Evolutionary conservation across 2,888 invertebrate species (phyloP).

Genomic region (Calliscelio sp.): DNA sequence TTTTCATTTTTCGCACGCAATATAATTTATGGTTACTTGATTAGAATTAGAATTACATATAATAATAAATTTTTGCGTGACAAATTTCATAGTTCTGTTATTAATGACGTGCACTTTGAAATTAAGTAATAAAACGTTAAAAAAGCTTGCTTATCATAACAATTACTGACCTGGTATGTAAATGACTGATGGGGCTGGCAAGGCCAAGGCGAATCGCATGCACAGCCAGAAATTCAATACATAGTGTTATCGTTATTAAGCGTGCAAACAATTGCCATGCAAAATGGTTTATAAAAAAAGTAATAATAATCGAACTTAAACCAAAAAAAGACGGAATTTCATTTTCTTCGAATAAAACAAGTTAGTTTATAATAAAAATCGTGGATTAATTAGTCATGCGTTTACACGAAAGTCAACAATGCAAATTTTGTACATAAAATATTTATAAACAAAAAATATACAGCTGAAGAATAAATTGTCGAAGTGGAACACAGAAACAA

Average conservation of each 20-base stretch:
- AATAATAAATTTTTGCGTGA: background rate
- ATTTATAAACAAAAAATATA: too few relatives aligned
- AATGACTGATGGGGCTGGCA: conserved; percentile 86
- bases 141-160: conserved; percentile 57
- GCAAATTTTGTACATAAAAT: background rate
- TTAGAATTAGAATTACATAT: too few relatives aligned
- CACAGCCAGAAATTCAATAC: conserved; percentile 86
- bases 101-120: background rate
- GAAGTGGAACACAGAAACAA: conserved; percentile 14
- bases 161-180: conserved; percentile 86
- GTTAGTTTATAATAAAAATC: too few relatives aligned
- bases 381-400: background rate
- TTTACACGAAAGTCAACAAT: background rate
- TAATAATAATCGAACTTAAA: too few relatives aligned
- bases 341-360: too few relatives aligned
- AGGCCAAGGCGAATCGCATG: conserved; percentile 88
- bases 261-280: conserved; percentile 46
- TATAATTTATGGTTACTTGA: too few relatives aligned
- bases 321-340: too few relatives aligned
- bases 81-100: background rate
- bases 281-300: too few relatives aligned
- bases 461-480: background rate
- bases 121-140: conserved; percentile 39
- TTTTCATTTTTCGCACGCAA: background rate
- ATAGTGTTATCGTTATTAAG: conserved; percentile 75